Percentiles rank a stretch among this genome's conserved stretches.
Evolutionary conservation across 2,113 vertebrate species (phyloP).

Genomic region (Gulo gulo): DNA sequence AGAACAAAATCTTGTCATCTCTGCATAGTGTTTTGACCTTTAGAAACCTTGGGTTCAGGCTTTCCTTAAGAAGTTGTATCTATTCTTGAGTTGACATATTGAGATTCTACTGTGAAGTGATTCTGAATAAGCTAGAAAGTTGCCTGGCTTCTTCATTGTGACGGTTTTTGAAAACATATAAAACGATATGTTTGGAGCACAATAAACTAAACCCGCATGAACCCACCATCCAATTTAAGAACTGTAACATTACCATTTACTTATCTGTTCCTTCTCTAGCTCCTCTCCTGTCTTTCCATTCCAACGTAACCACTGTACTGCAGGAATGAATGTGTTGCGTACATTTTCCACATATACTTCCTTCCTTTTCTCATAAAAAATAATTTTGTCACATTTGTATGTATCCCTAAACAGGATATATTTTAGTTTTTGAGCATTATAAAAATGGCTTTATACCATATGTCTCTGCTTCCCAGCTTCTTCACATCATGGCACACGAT

Average conservation of each 20-base stretch:
- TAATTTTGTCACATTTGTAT: not conserved
- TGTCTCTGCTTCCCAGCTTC: not conserved
- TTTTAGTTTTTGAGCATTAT: constrained; percentile 18
- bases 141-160: constrained; percentile 1
- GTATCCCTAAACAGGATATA: not conserved
- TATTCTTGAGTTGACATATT: not conserved
- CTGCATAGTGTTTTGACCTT: not conserved
- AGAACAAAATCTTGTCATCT: not conserved
- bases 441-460: not conserved
- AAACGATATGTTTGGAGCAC: not conserved
- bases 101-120: not conserved
- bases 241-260: not conserved
- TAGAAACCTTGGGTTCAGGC: not conserved
- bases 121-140: not conserved
- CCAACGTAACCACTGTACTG: not conserved
- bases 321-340: not conserved
- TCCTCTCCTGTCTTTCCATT: not conserved
- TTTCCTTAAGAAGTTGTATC: not conserved
- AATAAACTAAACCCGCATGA: not conserved
- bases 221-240: not conserved
- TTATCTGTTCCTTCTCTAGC: not conserved
- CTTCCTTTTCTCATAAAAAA: not conserved
- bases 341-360: not conserved
- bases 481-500: not conserved
- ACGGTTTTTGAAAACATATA: not conserved